These are phyloP conservation scores for Poecilia latipinna DNA, from an alignment of 2,113 vertebrate species.

Conservation along the genomic window DNA sequence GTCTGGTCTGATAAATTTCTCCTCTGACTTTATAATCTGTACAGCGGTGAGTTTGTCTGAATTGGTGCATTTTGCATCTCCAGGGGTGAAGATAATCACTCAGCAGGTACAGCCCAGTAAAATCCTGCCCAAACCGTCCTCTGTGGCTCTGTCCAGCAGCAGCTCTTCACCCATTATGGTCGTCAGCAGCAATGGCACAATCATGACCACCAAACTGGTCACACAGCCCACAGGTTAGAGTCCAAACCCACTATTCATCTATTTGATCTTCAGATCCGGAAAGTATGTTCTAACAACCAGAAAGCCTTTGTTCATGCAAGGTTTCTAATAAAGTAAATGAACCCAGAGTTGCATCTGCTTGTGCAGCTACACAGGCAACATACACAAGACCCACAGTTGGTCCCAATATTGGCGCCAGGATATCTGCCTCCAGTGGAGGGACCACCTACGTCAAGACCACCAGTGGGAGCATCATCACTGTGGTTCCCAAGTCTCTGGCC, in stretches of 20 bases:
- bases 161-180: conserved; percentile 98
- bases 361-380: conserved; percentile 86
- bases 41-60: not conserved
- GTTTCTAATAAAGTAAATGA: not conserved
- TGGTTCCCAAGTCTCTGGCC: conserved; percentile 96
- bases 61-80: not conserved
- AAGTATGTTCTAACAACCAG: too few species aligned
- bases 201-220: conserved; percentile 98
- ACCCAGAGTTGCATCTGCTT: not conserved
- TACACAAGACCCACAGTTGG: conserved; percentile 90
- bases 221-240: conserved; percentile 90
- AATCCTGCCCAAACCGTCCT: conserved; percentile 96
- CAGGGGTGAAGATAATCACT: conserved; percentile 99
- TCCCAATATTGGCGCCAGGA: conserved; percentile 86
- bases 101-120: conserved; percentile 99
- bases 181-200: conserved; percentile 97
- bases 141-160: conserved; percentile 89
- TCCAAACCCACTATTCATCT: not conserved
- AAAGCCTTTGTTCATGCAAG: not conserved
- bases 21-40: too few species aligned
- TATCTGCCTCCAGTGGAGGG: conserved; percentile 88
- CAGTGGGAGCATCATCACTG: conserved; percentile 97
- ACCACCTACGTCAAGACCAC: conserved; percentile 97
- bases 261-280: not conserved
- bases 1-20: not conserved